phyloP scores from a whole-genome alignment of 2,888 invertebrate species.

The Koerneria pararmatus region DNA sequence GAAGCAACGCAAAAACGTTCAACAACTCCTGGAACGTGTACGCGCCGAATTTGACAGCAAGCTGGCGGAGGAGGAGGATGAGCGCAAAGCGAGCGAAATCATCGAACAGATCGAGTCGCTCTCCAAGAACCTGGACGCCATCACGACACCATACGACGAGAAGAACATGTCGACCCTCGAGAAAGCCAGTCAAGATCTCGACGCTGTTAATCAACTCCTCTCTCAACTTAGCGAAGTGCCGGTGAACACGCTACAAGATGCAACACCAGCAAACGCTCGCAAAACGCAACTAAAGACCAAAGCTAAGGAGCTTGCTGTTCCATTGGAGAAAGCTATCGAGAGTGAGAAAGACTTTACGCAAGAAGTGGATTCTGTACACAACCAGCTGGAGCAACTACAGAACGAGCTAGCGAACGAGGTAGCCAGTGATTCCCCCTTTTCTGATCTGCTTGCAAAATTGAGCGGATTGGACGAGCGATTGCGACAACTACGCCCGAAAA shows the following conservation, averaged over 20 bases:
- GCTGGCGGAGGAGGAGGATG: no score
- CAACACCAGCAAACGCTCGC: not conserved
- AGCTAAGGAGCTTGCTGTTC: not conserved
- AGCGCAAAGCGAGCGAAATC: no score
- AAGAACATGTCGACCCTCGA: no score
- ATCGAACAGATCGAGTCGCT: no score
- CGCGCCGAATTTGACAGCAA: no score
- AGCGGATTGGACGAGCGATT: conserved; percentile 9
- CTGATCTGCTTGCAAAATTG: not conserved
- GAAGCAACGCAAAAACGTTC: no score
- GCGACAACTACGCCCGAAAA: conserved; percentile 7
- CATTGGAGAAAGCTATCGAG: conserved; percentile 19
- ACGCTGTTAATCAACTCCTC: no score
- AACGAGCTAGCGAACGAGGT: conserved; percentile 19
- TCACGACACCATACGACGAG: no score
- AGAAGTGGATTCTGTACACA: conserved; percentile 11
- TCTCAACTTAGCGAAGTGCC: no score
- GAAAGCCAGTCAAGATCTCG: no score
- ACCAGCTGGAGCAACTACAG: conserved; percentile 9
- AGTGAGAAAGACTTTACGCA: conserved; percentile 14
- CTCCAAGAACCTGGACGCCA: no score
- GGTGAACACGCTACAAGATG: conserved; percentile 4
- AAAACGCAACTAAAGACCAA: not conserved
- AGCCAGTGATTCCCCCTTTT: not conserved
- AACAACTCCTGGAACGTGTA: no score